phyloP scores from a whole-genome alignment of 2,888 invertebrate species.

The Xestobium rufovillosum region DNA sequence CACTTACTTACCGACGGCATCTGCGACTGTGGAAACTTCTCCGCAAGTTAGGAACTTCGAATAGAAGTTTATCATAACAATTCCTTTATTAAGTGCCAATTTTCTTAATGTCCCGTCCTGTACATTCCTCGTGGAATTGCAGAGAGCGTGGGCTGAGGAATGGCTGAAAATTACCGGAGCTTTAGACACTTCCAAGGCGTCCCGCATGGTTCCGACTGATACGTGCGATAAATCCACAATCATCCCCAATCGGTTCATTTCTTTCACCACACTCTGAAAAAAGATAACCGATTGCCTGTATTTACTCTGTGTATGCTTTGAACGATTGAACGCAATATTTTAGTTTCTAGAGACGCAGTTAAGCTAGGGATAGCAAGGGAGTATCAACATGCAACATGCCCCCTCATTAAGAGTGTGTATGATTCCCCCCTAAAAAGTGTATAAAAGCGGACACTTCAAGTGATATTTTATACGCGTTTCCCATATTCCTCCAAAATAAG shows the following conservation, averaged over 20 bases:
- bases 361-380: too few relatives aligned
- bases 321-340: too few relatives aligned
- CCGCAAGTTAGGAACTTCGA: conserved; percentile 69
- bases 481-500: too few relatives aligned
- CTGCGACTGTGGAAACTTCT: conserved; percentile 65
- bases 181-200: conserved; percentile 65
- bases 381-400: too few relatives aligned
- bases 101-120: conserved; percentile 67
- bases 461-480: too few relatives aligned
- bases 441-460: too few relatives aligned
- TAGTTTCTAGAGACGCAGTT: too few relatives aligned
- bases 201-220: conserved; percentile 71
- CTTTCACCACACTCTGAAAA: conserved; percentile 66
- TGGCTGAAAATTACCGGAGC: conserved; percentile 85
- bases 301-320: too few relatives aligned
- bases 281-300: too few relatives aligned
- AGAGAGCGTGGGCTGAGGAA: conserved; percentile 72
- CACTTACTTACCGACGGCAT: conserved; percentile 64
- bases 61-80: conserved; percentile 84
- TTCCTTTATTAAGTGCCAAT: conserved; percentile 69
- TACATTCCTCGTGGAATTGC: conserved; percentile 75
- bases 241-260: conserved; percentile 87
- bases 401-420: too few relatives aligned
- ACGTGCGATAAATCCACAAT: conserved; percentile 80
- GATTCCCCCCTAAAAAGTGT: too few relatives aligned